A percentile compares a stretch with the other conserved stretches of the same genome.
These are phyloP conservation scores for Australoheros facetus DNA, from an alignment of 2,797 vertebrate genomes.

Conservation along the genomic window DNA sequence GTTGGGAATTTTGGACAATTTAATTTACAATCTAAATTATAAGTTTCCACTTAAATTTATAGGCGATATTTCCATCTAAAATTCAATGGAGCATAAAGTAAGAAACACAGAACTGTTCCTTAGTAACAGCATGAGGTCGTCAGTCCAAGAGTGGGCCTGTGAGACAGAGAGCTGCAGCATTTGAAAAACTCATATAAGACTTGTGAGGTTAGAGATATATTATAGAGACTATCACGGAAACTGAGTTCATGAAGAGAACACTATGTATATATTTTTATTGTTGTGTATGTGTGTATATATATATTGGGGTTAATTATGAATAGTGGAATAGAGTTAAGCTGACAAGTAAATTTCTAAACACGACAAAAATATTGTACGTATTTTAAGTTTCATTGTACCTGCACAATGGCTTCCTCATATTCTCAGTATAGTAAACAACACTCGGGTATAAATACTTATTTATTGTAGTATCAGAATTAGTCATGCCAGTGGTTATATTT, in stretches of 20 bases:
- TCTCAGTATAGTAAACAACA: slow-evolving; percentile 13
- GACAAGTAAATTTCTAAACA: not conserved
- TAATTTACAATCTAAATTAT: too few relatives aligned
- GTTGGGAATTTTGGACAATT: not conserved
- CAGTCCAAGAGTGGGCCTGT: too few relatives aligned
- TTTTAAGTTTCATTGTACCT: not conserved
- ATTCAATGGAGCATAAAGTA: not conserved
- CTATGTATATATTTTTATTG: not conserved
- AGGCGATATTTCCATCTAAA: not conserved
- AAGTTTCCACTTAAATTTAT: not conserved
- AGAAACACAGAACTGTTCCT: not conserved
- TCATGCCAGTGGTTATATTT: slow-evolving; percentile 76
- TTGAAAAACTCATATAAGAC: not conserved
- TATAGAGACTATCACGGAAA: not conserved
- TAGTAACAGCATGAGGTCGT: not conserved
- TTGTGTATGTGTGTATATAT: too few relatives aligned
- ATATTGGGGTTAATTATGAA: too few relatives aligned
- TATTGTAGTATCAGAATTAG: slow-evolving; percentile 73
- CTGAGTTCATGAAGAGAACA: not conserved
- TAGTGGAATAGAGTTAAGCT: not conserved
- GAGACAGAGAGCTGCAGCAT: rapidly evolving
- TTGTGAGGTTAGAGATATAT: rapidly evolving
- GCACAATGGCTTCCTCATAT: rapidly evolving
- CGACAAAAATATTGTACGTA: not conserved
- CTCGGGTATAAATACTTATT: slow-evolving; percentile 68